Evolutionary conservation across 2,888 invertebrate genomes (phyloP), one percentile per base, ranked within the genome.

Genomic region (Slavum lentiscoides): DNA sequence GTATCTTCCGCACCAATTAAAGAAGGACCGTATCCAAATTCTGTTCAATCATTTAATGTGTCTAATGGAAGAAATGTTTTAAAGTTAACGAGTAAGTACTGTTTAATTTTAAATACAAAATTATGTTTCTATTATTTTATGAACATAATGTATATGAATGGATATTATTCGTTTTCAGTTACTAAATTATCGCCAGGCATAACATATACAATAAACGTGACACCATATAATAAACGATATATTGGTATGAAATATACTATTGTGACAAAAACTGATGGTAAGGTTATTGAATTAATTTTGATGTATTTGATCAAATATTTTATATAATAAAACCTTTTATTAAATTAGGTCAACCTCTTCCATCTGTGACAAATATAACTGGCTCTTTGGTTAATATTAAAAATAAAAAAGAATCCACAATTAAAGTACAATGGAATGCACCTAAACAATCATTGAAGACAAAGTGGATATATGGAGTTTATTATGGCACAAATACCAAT

Each of bases 381-480:
- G 89, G 89, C 0, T 86, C 87, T 17, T 84, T 90, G 17, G 84
- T 89, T 0, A 80, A 72, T 55, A 70, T 80, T 55, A 80, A 80
- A 64, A 55, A 80, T 30, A 58, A 66, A 8, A 89, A 90, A 84
- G 88, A 89, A 3, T 87, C 88, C 64, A 89, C 90, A 0, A 91
- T 93, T 0, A 89, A 90, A 83, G 85, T 94, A 21, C 87, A 87
- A 13, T 94, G 94, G 94, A 87, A 89, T 19, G 88, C 89, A 13
- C 91, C 92, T 0, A 88, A 88, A 37, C 89, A 88, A 61, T 86
- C 87, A 0, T 87, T 89, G n/a, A 91, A 89, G 83, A 86, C 87
- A 11, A 87, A 88, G 67, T 91, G 90, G 90, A 84, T 87, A 7
- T 95, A 94, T 85, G 93, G 92, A 30, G 88, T 94, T 64, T 92